A percentile compares a stretch with the other conserved stretches of the same genome.
These are phyloP conservation scores for Sycophaga agraensis DNA, from an alignment of 1,140 invertebrate species.

Conservation along the genomic window DNA sequence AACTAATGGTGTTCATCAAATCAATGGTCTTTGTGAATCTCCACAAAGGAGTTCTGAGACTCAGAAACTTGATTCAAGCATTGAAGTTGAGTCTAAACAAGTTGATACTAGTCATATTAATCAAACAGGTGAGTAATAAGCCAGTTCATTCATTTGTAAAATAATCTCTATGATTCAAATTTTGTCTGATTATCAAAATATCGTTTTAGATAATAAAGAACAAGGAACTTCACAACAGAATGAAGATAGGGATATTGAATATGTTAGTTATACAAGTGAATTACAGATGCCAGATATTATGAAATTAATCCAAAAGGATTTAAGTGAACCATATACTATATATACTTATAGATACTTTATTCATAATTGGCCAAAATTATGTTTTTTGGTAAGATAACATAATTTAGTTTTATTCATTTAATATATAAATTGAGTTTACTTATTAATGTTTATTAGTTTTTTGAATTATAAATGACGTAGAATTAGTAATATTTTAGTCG, in stretches of 20 bases:
- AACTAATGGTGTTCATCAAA: conserved; percentile 44
- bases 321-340: conserved; percentile 99
- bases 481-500: too few relatives aligned
- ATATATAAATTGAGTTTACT: too few relatives aligned
- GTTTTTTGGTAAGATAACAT: conserved; percentile 93
- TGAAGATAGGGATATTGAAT: conserved; percentile 48
- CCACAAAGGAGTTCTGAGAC: conserved; percentile 37
- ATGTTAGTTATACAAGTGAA: conserved; percentile 85
- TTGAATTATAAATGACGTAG: too few relatives aligned
- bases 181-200: neutral
- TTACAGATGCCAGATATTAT: conserved; percentile 95
- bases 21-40: conserved; percentile 47
- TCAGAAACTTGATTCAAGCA: too few relatives aligned
- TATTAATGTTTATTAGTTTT: too few relatives aligned
- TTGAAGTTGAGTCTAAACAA: conserved; percentile 33
- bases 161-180: too few relatives aligned
- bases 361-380: conserved; percentile 99
- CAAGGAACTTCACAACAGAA: conserved; percentile 40
- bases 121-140: conserved; percentile 41
- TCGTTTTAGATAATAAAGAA: conserved; percentile 41
- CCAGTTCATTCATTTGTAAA: too few relatives aligned
- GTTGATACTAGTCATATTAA: conserved; percentile 53
- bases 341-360: conserved; percentile 99
- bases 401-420: too few relatives aligned
- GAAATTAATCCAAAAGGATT: conserved; percentile 96